Evolutionary conservation across 2,797 vertebrate genomes (phyloP), one percentile per base, ranked within the genome.

Genomic region (Aldrovandia affinis): DNA sequence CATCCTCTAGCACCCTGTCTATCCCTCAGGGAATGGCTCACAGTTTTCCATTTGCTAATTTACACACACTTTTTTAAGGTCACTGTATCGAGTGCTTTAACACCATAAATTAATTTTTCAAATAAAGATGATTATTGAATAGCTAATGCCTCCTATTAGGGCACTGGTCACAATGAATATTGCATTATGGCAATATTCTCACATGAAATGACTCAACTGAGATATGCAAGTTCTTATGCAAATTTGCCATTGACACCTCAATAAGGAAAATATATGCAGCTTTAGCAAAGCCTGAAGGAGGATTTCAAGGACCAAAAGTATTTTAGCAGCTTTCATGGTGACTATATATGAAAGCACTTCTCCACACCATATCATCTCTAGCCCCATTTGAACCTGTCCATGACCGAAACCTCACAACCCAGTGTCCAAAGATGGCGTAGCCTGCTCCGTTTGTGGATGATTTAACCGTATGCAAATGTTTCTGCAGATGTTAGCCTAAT

Each of bases 221-320:
- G 55, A 57, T 57, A 3, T 57, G 54, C 8, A 25, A 25, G 25
- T 61, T 50, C 12, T 91, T 91, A 90, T 78, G 89, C 83, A 86
- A 92, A 93, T 93, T 94, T 91, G 91, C 89, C 90, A 93, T 92
- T 93, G 92, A 92, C 88, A 85, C 90, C 73, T 86, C 78, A 84
- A 86, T 90, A 89, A 93, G 18, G 55, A 57, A 14, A 14, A 57
- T 0, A 10, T 57, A 20, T 12, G 18, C 55, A 20, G 15, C 55
- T 57, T 3, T 15, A 57, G 2, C 55, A 57, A 57, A 57, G 55
- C 18, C 10, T 57, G 18, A 14, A 14, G 10, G 15, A 57, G 55
- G 55, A 15, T 20, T n/a, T 57, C 18, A 57, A 15, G 2, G 18
- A 14, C 55, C 12, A 5, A 50, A 50, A 50, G 12, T 50, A 12